phyloP scores from a whole-genome alignment of 2,113 vertebrate genomes.

The Saimiri boliviensis region DNA sequence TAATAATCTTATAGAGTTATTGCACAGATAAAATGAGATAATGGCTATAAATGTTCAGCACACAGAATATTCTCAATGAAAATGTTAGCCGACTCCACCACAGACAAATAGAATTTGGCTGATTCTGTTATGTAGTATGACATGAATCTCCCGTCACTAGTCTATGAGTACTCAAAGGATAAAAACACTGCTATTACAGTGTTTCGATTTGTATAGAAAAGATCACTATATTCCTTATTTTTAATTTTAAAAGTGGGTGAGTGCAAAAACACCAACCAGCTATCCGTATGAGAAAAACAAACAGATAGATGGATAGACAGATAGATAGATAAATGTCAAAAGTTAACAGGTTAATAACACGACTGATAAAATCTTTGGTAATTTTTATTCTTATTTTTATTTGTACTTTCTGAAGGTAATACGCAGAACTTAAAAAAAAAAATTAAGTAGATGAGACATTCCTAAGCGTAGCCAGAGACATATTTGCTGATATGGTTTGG shows the following conservation, averaged over 20 bases:
- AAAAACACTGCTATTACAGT: not conserved
- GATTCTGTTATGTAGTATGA: not conserved
- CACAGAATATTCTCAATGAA: not conserved
- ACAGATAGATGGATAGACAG: not conserved
- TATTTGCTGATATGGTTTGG: no score
- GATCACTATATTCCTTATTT: not conserved
- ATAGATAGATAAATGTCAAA: not conserved
- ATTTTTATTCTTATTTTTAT: not conserved
- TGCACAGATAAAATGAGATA: conserved; percentile 30
- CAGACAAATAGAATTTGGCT: not conserved
- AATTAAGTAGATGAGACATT: not conserved
- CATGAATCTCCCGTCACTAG: not conserved
- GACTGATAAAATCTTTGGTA: not conserved
- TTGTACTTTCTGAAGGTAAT: conserved; percentile 8
- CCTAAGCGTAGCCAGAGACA: not conserved
- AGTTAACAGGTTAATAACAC: not conserved
- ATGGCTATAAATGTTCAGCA: not conserved
- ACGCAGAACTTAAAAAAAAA: not conserved
- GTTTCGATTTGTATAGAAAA: not conserved
- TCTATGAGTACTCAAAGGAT: not conserved
- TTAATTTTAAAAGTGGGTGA: not conserved
- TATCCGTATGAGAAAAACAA: not conserved
- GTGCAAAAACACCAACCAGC: not conserved
- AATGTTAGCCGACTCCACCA: not conserved
- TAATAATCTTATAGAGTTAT: not conserved